These are phyloP conservation scores for Alethe castanea DNA, from an alignment of 2,113 vertebrate genomes.

Conservation along the genomic window DNA sequence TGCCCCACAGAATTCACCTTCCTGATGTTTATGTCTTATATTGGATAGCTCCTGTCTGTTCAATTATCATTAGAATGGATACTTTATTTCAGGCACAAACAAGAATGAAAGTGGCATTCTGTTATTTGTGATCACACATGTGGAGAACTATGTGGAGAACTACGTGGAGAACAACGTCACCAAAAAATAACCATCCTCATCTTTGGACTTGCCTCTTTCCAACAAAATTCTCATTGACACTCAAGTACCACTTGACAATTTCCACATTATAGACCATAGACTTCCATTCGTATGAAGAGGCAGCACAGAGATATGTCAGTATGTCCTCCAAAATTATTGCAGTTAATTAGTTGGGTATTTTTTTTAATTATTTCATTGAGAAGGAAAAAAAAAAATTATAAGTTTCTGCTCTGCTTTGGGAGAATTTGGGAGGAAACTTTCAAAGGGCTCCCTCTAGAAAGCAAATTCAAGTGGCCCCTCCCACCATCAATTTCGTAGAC, in stretches of 20 bases:
- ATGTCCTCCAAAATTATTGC: neutral
- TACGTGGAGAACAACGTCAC: neutral
- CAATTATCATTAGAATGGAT: neutral
- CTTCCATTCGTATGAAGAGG: neutral
- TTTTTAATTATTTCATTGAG: neutral
- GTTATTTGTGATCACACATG: neutral
- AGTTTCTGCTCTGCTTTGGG: neutral
- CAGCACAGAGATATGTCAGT: neutral
- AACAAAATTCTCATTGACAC: neutral
- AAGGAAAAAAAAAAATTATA: neutral
- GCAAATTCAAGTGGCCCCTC: neutral
- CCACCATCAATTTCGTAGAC: rapidly evolving
- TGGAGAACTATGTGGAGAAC: neutral
- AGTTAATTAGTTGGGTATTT: neutral
- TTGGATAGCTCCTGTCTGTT: neutral
- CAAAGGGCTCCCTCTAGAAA: neutral
- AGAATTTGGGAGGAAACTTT: neutral
- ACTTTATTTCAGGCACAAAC: neutral
- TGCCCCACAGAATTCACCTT: neutral
- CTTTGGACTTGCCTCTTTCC: neutral
- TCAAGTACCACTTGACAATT: neutral
- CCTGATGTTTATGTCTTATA: neutral
- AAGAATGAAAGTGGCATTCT: neutral
- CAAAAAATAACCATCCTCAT: neutral
- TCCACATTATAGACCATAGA: neutral